Conservation (phyloP, 1,140 invertebrate genomes). For the Gonatopus flavifemur region DNA sequence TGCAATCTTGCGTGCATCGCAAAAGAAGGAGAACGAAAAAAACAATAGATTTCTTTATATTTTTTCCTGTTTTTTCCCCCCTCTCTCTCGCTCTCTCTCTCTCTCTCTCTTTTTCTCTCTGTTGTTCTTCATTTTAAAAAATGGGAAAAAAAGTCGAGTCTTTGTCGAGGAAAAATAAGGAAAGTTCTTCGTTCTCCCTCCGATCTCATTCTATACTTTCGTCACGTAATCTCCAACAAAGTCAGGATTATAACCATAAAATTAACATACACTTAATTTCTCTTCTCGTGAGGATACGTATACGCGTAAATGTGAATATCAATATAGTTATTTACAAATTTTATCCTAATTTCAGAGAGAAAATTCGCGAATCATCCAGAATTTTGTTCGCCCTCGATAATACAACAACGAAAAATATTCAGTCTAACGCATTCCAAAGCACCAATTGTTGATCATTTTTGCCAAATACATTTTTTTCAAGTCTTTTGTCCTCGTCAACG, state of each 20-base stretch:
- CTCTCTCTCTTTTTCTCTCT: background rate
- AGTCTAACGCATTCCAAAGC: constrained; percentile 57
- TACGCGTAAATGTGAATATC: constrained; percentile 36
- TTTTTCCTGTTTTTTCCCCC: background rate
- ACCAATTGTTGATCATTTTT: constrained; percentile 45
- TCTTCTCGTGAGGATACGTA: constrained; percentile 29
- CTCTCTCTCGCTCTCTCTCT: background rate
- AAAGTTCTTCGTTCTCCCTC: background rate
- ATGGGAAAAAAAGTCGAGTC: no score
- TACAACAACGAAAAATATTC: constrained; percentile 56
- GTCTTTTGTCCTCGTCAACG: constrained; percentile 4
- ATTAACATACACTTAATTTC: constrained; percentile 4
- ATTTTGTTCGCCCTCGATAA: constrained; percentile 2
- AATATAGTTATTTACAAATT: constrained; percentile 43
- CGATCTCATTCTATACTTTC: constrained; percentile 1
- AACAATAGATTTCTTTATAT: background rate
- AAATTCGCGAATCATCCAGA: constrained; percentile 22
- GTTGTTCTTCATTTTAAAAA: background rate
- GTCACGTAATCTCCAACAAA: background rate
- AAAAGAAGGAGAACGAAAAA: no score
- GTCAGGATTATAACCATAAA: background rate
- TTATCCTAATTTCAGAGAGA: constrained; percentile 23
- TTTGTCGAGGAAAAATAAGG: no score
- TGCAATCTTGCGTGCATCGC: no score
- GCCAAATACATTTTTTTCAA: constrained; percentile 18